phyloP scores from a whole-genome alignment of 2,888 invertebrate species.

The Sminthurides aquaticus region DNA sequence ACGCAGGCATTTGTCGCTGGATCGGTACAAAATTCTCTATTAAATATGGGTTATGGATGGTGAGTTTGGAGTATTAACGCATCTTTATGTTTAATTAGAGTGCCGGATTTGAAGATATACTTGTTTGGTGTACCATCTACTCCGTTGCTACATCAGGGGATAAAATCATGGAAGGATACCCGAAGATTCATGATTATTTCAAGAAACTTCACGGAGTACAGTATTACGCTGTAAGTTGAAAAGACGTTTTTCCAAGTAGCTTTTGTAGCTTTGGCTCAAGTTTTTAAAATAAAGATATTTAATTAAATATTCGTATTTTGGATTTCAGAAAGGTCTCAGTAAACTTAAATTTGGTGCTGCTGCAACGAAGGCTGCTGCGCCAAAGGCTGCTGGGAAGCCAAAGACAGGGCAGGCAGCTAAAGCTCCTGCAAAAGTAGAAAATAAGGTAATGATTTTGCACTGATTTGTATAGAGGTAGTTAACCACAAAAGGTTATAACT shows the following conservation, averaged over 20 bases:
- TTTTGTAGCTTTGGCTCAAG: no score
- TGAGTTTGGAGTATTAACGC: background rate
- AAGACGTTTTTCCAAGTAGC: no score
- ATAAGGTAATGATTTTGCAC: background rate
- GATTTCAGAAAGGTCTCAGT: background rate
- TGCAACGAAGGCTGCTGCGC: background rate
- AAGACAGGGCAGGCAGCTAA: background rate
- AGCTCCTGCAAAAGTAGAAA: background rate
- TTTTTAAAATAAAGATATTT: no score
- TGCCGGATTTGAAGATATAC: slow-evolving; percentile 57
- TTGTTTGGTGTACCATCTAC: slow-evolving; percentile 66
- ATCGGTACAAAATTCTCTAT: slow-evolving; percentile 10
- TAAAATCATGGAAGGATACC: slow-evolving; percentile 53
- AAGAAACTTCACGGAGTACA: slow-evolving; percentile 22
- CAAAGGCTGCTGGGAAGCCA: background rate
- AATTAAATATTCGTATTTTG: no score
- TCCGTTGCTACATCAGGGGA: slow-evolving; percentile 55
- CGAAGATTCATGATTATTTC: slow-evolving; percentile 58
- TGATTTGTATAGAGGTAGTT: background rate
- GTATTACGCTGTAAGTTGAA: slow-evolving; percentile 30
- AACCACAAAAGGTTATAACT: no score
- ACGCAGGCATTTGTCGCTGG: slow-evolving; percentile 11
- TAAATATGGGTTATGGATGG: background rate
- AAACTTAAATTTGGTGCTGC: background rate
- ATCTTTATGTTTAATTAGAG: slow-evolving; percentile 9